Evolutionary conservation across 2,797 vertebrate species (phyloP), one percentile per base, ranked within the genome.

Genomic region (Etheostoma perlongum): DNA sequence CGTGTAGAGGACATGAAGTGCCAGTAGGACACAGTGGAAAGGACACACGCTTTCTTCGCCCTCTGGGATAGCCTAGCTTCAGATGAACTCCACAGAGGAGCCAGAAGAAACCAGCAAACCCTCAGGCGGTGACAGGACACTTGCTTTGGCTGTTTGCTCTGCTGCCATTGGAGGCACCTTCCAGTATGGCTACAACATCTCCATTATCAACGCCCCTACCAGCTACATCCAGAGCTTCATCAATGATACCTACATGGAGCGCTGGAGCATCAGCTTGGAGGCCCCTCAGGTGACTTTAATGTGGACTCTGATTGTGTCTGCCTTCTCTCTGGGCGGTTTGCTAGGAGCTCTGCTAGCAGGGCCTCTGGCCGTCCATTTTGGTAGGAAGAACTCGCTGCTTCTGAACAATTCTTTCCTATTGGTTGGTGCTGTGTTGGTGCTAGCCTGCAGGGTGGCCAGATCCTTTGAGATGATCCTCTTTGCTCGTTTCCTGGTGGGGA

Each of bases 81-180:
- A 80, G 62, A 87, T 91, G 88, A 67, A 46, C 15, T 21, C 74
- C 21, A 1, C 65, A 23, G 49, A 5, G 2, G 81, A 73, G 40
- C 6, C 66, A 11, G 78, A 54, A 40, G 82, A 84, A 44, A 47
- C 9, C 42, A n/a, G 67, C 19, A 87, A 13, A 62, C 40, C 59
- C 0, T 2, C 81, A 7, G 74, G 79, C 1, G 72, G 46, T 33
- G 9, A 2, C 59, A 70, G 60, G 66, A 94, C 93, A 63, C 95
- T 98, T 7, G 86, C 94, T 10, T 67, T 98, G 81, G 96, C 95
- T 0, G 88, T 97, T 40, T 96, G 91, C 70, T 95, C 95, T 0
- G 95, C 97, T 74, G 97, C 97, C n/a, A 96, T 98, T 25, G 97
- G 97, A 60, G 97, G 97, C 16, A 97, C 97, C 25, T 96, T 99